A percentile compares a stretch with the other conserved stretches of the same genome.
Conservation (phyloP, 2,797 vertebrate genomes). For the Taenioides sp. region DNA sequence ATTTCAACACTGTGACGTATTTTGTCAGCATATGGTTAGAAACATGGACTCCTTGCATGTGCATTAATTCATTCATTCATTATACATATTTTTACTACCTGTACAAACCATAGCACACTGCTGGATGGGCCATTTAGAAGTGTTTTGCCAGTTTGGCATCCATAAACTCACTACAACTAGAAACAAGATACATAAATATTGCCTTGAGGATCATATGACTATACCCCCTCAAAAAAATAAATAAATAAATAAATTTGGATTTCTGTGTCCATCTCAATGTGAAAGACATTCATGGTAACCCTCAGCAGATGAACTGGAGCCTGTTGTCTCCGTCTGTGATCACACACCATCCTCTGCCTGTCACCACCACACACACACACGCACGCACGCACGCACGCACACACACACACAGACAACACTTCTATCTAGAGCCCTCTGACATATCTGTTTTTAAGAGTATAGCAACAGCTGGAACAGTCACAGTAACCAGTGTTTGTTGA, state of each 20-base stretch:
- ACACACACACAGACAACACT: not conserved
- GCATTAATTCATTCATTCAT: not conserved
- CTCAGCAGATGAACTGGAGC: constrained; percentile 34
- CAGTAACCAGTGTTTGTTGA: too few relatives aligned
- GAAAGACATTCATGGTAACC: constrained; percentile 1
- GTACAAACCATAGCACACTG: not conserved
- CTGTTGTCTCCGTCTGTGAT: constrained; percentile 30
- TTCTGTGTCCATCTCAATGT: not conserved
- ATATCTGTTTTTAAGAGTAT: not conserved
- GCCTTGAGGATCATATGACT: not conserved
- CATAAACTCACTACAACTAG: not conserved
- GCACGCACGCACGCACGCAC: constrained; percentile 7
- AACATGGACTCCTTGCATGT: not conserved
- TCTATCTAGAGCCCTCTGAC: not conserved
- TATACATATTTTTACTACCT: not conserved
- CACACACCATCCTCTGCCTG: constrained; percentile 59
- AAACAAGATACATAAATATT: not conserved
- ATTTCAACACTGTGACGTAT: not conserved
- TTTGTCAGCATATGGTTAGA: not conserved
- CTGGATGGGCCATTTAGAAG: not conserved
- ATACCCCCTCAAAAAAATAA: not conserved
- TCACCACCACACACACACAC: constrained; percentile 30
- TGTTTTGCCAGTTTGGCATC: not conserved
- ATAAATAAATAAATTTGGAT: too few relatives aligned
- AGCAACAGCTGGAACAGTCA: not conserved